Conservation (phyloP, 2,797 vertebrate species). For the Anas flavirostris region DNA sequence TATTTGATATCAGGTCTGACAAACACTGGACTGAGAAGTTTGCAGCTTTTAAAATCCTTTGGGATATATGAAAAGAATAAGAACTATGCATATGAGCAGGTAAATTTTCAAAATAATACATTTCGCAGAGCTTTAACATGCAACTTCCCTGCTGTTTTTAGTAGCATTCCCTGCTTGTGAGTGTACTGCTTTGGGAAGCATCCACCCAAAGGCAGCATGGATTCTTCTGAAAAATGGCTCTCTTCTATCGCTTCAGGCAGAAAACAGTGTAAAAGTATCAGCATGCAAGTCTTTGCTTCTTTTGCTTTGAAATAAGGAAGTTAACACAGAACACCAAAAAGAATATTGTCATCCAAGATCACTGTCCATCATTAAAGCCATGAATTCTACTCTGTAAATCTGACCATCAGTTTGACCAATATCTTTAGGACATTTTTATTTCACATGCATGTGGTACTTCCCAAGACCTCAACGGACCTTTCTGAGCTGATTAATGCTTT, state of each 20-base stretch:
- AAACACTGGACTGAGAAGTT: background rate
- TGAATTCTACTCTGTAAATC: background rate
- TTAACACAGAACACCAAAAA: background rate
- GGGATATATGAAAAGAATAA: background rate
- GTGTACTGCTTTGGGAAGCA: background rate
- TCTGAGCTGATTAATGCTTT: conserved; percentile 74
- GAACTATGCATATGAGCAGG: background rate
- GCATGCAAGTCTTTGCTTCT: background rate
- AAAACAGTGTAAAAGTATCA: background rate
- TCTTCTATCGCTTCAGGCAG: background rate
- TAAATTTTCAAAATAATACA: background rate
- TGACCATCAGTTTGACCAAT: background rate
- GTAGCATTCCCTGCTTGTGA: background rate
- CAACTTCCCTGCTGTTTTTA: background rate
- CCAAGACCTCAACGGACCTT: conserved; percentile 13
- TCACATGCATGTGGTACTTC: background rate
- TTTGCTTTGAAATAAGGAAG: background rate
- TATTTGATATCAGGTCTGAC: background rate
- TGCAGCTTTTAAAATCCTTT: background rate
- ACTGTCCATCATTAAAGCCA: background rate
- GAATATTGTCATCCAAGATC: background rate
- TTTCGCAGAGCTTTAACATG: background rate
- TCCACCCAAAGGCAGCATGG: background rate
- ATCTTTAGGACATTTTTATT: background rate
- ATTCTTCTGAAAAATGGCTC: background rate